Evolutionary conservation across 1,140 invertebrate species (phyloP), one percentile per base, ranked within the genome.

Genomic region (Pentalonia nigronervosa): DNA sequence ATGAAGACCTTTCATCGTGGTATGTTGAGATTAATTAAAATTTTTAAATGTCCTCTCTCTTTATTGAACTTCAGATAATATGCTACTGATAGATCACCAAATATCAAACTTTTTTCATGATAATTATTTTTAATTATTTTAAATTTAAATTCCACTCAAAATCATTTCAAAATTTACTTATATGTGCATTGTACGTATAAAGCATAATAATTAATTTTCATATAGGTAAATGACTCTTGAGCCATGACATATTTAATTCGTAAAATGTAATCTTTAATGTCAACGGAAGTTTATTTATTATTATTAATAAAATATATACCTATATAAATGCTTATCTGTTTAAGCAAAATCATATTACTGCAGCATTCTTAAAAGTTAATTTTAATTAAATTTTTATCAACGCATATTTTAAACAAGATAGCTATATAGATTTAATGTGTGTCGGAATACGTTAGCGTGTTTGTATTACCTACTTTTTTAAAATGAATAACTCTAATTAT

Each of bases 401-500:
- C 36, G 9, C 1, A 89, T 34, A 50, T 34, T 34, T 50, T 89
- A 36, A 53, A 53, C 8, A 48, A 87, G 47, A 48, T 48, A 87
- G 25, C 84, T 86, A 86, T 34, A 20, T 47, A 41, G 60, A 30
- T 76, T 6, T 87, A 87, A 87, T 34, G 30, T 87, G 47, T 14
- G 45, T 34, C 86, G 30, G 47, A 87, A n/a, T 76, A 76, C 20
- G 86, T 50, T 50, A 20, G 45, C 47, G 86, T 87, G 86, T 87
- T 87, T 87, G 30, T 87, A 47, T 17, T 87, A 48, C 45, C 41
- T 41, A 41, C 41, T 41, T 87, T 87, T 87, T 48, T 48, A 87
- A 48, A 48, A 87, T 87, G 83, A 9, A 87, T n/a, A 23, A 87
- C 47, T n/a, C 41, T 86, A 87, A 87, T 87, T 87, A 87, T 87